These are phyloP conservation scores for Gila orcuttii DNA, from an alignment of 2,113 vertebrate species.

Conservation along the genomic window DNA sequence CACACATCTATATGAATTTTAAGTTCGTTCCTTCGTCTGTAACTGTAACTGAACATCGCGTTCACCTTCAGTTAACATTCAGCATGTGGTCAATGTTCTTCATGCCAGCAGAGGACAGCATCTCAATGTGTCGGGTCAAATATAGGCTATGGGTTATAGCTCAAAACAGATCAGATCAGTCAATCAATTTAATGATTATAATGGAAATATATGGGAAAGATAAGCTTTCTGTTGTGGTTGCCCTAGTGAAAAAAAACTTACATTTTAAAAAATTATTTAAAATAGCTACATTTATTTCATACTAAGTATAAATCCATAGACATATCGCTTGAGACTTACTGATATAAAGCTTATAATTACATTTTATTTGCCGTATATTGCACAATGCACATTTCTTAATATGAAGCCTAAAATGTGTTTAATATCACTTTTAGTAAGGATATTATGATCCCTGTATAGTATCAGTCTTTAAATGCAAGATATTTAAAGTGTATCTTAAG, in stretches of 20 bases:
- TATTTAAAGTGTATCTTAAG: too few relatives aligned
- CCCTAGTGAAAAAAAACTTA: neutral
- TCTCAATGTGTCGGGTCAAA: neutral
- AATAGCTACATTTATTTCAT: too few relatives aligned
- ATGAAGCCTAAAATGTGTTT: neutral
- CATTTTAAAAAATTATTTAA: too few relatives aligned
- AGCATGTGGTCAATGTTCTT: neutral
- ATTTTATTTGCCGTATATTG: too few relatives aligned
- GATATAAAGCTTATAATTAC: too few relatives aligned
- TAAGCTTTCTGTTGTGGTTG: neutral
- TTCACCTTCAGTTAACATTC: neutral
- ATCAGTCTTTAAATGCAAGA: too few relatives aligned
- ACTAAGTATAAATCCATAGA: too few relatives aligned
- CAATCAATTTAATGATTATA: neutral
- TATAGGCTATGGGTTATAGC: neutral
- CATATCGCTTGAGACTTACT: too few relatives aligned
- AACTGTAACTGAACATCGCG: neutral
- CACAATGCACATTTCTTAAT: too few relatives aligned
- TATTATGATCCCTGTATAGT: too few relatives aligned
- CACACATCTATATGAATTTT: neutral
- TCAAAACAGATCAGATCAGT: neutral
- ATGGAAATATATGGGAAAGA: too few relatives aligned
- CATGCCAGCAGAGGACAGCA: conserved; percentile 1
- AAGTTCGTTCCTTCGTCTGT: neutral
- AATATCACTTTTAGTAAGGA: too few relatives aligned